Evolutionary conservation across 2,888 invertebrate genomes (phyloP), one percentile per base, ranked within the genome.

Genomic region (Dynastes tityus): DNA sequence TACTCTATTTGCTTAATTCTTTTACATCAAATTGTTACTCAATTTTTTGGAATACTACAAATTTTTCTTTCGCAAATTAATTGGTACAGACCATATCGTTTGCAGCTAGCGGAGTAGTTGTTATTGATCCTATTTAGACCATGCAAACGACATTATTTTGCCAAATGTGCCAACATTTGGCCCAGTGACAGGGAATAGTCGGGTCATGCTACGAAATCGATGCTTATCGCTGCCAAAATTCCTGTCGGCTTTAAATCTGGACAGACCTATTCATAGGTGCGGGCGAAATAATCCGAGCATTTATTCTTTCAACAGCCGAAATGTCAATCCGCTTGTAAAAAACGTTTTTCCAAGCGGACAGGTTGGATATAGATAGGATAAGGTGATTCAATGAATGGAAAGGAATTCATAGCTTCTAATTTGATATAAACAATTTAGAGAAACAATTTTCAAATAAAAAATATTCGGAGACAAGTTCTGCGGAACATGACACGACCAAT

Each of bases 161-260:
- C 83, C 83, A 84, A 84, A 83, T 83, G 82, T 85, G 85, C 84
- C 84, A 85, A 82, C 81, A 80, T 81, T 82, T 84, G 84, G 83
- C 84, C 84, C 83, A 84, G 83, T 83, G 82, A 83, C 83, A 83
- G 80, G 79, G 77, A 58, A 51, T 71, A 68, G 77, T 63, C 65
- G 68, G 65, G 77, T 53, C 71, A 70, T 71, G 75, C 79, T 77
- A 71, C 77, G 81, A 81, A 80, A 79, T 74, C 70, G 49, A 70
- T 58, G 73, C 67, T 8, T 53, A 75, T 1, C 61, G 55, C 76
- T 79, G 81, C 82, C 82, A 82, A 81, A 79, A 78, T 81, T 70
- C 78, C 73, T 77, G 53, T 58, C 71, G 63, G 73, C 79, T 73
- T 68, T 78, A 80, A 77, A 79, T 77, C 79, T 81, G 78, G 79